Base-by-base conservation (phyloP, 1,140 invertebrate species). In the Acromyrmex echinatior region DNA sequence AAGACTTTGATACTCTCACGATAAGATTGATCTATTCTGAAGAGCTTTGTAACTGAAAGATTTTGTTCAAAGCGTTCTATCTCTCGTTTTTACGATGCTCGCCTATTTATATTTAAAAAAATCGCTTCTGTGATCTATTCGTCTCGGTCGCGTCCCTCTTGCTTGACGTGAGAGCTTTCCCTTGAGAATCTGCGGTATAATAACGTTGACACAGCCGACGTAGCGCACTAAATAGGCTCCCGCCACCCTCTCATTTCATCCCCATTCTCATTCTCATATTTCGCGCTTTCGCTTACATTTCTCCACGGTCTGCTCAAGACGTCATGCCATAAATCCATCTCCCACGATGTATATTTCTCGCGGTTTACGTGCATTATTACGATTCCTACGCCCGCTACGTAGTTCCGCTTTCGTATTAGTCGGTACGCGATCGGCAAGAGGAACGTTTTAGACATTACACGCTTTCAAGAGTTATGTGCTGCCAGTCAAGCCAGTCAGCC, bases 171-270 rank as follows among this genome's bases (percentile, higher is more conserved):
- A 53, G 25, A 81, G 74, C 74, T 78, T 81, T 93, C 93, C 87
- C 93, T 68, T 86, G 93, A 91, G 93, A 93, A 93, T 93, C 90
- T 91, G 89, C 76, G 89, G 91, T 93, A 92, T 93, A 93, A 93
- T 93, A 93, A 93, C 90, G 93, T 93, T 93, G 93, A 93, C 92
- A 93, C 88, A 93, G 92, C 84, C 91, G 86, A 84, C 88, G 87
- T 90, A 70, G 89, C 66, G 87, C 86, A 88, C 91, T 92, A 93
- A 93, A 93, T 92, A 92, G 91, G 70, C 82, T 66, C 89, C 60
- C 35, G n/a, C 77, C 81, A 56, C 78, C 77, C 84, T 74, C 82
- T 84, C 80, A 51, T 77, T 65, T 31, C 58, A 53, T n/a, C 45
- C 65, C 49, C 39, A 79, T 73, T 82, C 85, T 86, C 65, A 28